Conservation (phyloP, 2,113 vertebrate species). For the Apodemus speciosus region DNA sequence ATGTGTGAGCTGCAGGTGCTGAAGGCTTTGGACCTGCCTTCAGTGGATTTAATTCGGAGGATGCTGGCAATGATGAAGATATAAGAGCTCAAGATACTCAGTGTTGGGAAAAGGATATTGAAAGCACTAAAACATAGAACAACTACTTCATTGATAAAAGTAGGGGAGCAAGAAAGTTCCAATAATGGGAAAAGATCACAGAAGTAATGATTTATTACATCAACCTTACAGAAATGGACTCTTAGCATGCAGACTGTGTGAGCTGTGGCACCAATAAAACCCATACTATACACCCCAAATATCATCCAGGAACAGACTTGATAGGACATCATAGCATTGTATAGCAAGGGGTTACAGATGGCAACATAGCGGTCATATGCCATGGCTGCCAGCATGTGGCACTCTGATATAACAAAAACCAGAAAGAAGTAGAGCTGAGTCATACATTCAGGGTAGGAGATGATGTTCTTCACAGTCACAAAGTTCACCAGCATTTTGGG, state of each 20-base stretch:
- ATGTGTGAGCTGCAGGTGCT: neutral
- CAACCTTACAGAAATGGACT: neutral
- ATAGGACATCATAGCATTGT: neutral
- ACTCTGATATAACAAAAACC: neutral
- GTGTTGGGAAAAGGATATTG: neutral
- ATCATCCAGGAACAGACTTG: neutral
- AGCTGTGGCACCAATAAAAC: neutral
- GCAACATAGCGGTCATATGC: neutral
- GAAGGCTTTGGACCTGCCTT: neutral
- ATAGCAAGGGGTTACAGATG: slow-evolving; percentile 19
- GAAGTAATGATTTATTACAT: slow-evolving; percentile 8
- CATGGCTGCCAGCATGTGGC: slow-evolving; percentile 17
- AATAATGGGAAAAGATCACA: slow-evolving; percentile 7
- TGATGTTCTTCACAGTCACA: neutral
- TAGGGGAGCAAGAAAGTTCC: neutral
- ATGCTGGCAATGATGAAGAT: neutral
- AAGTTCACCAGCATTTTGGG: slow-evolving; percentile 12
- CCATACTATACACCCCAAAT: neutral
- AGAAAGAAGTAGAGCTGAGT: neutral
- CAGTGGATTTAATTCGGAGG: neutral
- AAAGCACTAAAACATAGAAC: slow-evolving; percentile 6
- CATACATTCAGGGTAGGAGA: neutral
- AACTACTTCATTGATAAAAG: neutral
- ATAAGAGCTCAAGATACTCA: neutral
- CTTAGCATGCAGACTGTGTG: slow-evolving; percentile 7